Evolutionary conservation across 2,888 invertebrate genomes (phyloP).

Genomic region (Tribolium freemani): DNA sequence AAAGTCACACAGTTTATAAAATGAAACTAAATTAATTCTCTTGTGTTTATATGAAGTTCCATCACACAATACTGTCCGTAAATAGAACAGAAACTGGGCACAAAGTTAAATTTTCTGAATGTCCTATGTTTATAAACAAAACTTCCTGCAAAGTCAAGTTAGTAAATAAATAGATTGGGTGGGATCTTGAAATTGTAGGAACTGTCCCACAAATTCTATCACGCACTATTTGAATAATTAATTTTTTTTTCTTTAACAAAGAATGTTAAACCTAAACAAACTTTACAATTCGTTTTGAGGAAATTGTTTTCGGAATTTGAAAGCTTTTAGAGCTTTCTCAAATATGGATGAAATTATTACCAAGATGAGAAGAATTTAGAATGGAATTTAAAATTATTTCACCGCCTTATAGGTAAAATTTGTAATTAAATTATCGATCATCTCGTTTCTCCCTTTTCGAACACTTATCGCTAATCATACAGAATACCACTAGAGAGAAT

Average conservation of each 20-base stretch:
- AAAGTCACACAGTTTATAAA: conserved; percentile 18
- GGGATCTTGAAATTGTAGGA: too few species aligned
- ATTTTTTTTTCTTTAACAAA: neutral
- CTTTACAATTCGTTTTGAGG: neutral
- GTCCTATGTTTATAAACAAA: conserved; percentile 8
- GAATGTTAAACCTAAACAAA: neutral
- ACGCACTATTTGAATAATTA: too few species aligned
- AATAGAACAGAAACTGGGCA: neutral
- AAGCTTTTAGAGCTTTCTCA: conserved; percentile 13
- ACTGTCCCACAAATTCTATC: too few species aligned
- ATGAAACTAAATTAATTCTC: conserved; percentile 13
- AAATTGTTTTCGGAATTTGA: conserved; percentile 13
- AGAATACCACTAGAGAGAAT: neutral
- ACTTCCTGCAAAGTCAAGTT: neutral
- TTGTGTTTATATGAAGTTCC: neutral
- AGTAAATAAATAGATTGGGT: neutral
- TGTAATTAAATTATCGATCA: neutral
- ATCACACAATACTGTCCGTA: neutral
- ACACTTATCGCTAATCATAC: neutral
- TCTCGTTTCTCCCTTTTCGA: neutral
- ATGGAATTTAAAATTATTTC: neutral
- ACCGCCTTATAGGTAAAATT: neutral
- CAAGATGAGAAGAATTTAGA: conserved; percentile 5
- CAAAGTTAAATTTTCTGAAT: neutral
- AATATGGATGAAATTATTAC: conserved; percentile 6